A percentile compares a stretch with the other conserved stretches of the same genome.
Evolutionary conservation across 30 jellyfish, hydroid and myxozoan genomes (phyloP).

Genomic region (Hydra vulgaris): DNA sequence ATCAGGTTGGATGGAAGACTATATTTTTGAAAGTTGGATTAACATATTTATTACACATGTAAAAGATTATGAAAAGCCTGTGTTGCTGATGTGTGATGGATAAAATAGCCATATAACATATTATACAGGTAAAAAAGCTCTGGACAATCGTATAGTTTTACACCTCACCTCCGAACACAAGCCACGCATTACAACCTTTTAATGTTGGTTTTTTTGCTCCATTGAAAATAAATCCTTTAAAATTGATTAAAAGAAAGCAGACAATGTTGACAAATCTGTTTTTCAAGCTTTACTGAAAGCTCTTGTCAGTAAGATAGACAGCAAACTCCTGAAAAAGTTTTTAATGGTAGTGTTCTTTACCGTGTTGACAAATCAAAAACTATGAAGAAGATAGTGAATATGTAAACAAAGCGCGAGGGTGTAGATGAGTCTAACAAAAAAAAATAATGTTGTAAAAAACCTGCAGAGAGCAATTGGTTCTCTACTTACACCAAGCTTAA

Average conservation of each 20-base stretch:
- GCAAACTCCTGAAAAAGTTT: slow-evolving; percentile 26
- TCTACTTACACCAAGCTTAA: not conserved
- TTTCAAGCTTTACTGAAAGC: slow-evolving; percentile 25
- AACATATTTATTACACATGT: not conserved
- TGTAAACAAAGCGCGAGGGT: not conserved
- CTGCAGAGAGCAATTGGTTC: not conserved
- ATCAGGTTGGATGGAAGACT: not conserved
- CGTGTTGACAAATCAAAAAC: slow-evolving; percentile 2
- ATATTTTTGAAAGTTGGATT: not conserved
- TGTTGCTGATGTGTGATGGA: slow-evolving; percentile 40
- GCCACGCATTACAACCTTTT: slow-evolving; percentile 45
- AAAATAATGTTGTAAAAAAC: not conserved
- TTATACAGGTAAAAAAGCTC: slow-evolving; percentile 29
- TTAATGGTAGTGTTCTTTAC: slow-evolving; percentile 35
- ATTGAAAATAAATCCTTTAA: slow-evolving; percentile 15
- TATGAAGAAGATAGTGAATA: not conserved
- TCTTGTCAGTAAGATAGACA: not conserved
- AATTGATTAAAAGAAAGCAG: slow-evolving; percentile 31
- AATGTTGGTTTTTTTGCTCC: slow-evolving; percentile 33
- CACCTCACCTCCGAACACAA: slow-evolving; percentile 40
- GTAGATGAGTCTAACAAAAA: not conserved
- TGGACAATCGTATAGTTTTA: slow-evolving; percentile 16
- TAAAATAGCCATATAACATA: slow-evolving; percentile 41
- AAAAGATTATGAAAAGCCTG: slow-evolving; percentile 16
- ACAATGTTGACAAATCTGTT: slow-evolving; percentile 30